Base-by-base conservation (phyloP, 2,888 invertebrate genomes). In the Agrilus cyanescens region DNA sequence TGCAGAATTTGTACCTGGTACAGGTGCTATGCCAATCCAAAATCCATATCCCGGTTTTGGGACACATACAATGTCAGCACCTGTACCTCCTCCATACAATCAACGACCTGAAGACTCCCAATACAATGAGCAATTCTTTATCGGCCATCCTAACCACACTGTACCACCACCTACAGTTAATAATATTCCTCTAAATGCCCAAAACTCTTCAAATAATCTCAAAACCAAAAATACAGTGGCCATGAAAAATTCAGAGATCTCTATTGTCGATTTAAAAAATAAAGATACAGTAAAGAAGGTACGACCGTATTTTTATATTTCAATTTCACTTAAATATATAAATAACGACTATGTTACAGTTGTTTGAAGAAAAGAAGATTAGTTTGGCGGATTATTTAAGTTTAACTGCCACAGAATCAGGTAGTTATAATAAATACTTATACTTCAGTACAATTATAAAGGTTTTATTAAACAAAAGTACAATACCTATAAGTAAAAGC, bases 361-460 rank as follows among this genome's bases (percentile, higher is more conserved):
- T 66, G 16, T 63, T 64, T 52, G 61, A 58, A 47, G 65, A 66
- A 40, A 62, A 65, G 56, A 64, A 62, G 55, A 66, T 66, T 44
- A 58, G 57, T 34, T 56, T 67, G 41, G 60, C 64, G 37, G 66
- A 67, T 47, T 67, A 60, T 54, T 54, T 67, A 47, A 57, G 60
- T 41, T 57, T 65, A 18, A 60, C 65, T 37, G 60, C 62, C 8
- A 63, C 63, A 51, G 50, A 57, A 43, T 53, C 62, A 62, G 66
- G 67, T 67, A 56, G 50, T 10, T 25, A 25, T 25, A 25, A 6
- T 5, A 20, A 20, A 20, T 25, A n/a, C n/a, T n/a, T n/a, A 10
- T 10, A 25, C 2, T 10, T 25, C 10, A 4, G 8, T 25, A 4
- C 35, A 32, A 25, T 25, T 10, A 25, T 25, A 10, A 10, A 25